Base-by-base conservation (phyloP, 2,888 invertebrate genomes). In the Epinotia nisella region DNA sequence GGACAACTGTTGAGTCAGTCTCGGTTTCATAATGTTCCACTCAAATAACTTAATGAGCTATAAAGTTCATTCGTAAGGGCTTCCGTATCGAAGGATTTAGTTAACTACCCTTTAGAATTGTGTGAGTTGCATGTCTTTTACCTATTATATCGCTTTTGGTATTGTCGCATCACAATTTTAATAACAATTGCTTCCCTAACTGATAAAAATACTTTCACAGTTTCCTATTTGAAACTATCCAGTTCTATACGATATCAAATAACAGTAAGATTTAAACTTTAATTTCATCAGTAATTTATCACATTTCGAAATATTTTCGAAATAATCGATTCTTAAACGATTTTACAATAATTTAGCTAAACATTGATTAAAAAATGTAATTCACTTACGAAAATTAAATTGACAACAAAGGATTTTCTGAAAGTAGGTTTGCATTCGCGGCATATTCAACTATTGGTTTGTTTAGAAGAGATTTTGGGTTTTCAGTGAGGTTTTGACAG, bases 1-100 rank as follows among this genome's bases (percentile, higher is more conserved):
- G 76, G 84, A 87, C 92, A 93, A 90, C 93, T 92, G 92, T 92
- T 92, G 93, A 92, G 83, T 87, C 81, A 24, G 55, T 56, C 45
- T 45, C 45, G 15, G 65, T 72, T 58, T 65, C 24, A 65, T 70
- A 67, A 71, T 62, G 58, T 71, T 53, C 19, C 55, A 56, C 66
- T 66, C 66, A 51, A 55, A 59, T 17, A 61, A 35, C 53, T 56
- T 66, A 56, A 55, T 66, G 66, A 66, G 55, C 65, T 39, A n/a
- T 53, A 65, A 49, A 65, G 53, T 19, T 55, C 35, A 45, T 45
- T 24, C 45, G 45, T 21, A 61, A 41, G 41, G 17, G 51, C 5
- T 39, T 21, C n/a, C 39, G 55, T 55, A 21, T 55, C 15, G 13
- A 35, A 3, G 29, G 13, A 11, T 29, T 4, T 5, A 64, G 10